Evolutionary conservation across 2,888 invertebrate genomes (phyloP).

Genomic region (Chrysolina oricalcia): DNA sequence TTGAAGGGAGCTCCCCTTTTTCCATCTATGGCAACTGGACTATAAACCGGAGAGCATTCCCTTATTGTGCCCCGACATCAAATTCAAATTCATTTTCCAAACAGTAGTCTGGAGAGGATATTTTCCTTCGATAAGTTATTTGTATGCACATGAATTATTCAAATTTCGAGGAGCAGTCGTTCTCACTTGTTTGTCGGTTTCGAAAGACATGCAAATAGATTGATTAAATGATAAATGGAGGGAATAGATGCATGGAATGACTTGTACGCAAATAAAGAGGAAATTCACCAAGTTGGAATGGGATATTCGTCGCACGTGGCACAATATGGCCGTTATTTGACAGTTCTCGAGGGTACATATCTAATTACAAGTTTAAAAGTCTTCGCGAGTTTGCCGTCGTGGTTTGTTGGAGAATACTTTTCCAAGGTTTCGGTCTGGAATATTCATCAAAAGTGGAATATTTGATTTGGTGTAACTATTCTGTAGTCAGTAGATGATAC

Average conservation of each 20-base stretch:
- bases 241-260: constrained; percentile 1
- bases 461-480: background rate
- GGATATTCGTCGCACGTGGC: constrained; percentile 9
- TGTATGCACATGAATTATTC: constrained; percentile 19
- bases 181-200: constrained; percentile 11
- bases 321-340: constrained; percentile 11
- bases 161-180: constrained; percentile 12
- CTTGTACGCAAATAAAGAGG: constrained; percentile 3
- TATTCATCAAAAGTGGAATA: background rate
- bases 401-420: background rate
- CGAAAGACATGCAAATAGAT: constrained; percentile 15
- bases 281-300: constrained; percentile 12
- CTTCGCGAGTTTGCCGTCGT: background rate
- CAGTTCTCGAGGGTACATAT: constrained; percentile 25
- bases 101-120: constrained; percentile 1
- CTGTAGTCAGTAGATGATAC: background rate
- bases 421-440: background rate
- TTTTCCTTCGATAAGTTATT: constrained; percentile 19
- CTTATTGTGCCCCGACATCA: background rate
- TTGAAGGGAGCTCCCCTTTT: too few relatives aligned
- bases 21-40: too few relatives aligned
- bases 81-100: constrained; percentile 15
- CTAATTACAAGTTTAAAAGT: constrained; percentile 5
- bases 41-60: background rate
- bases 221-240: constrained; percentile 16